Base-by-base conservation (phyloP, 2,113 vertebrate species). In the Sebastes schlegelii region DNA sequence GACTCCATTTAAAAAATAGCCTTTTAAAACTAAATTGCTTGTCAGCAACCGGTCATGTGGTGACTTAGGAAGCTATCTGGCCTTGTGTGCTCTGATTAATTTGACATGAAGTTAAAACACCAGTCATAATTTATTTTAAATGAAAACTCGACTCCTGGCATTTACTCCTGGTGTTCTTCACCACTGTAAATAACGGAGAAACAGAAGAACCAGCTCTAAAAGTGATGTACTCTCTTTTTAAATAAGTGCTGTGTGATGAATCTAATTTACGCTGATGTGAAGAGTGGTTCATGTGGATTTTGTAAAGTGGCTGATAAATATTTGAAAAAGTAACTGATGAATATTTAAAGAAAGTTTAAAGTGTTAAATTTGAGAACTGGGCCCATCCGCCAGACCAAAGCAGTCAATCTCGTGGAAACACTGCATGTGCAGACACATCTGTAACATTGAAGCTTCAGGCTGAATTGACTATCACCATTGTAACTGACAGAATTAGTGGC, bases 301-400 rank as follows among this genome's bases (percentile, higher is more conserved):
- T 0, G 10, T 23, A 60, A 26, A 26, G 23, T 60, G 55, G 5
- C n/a, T 23, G 55, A 4, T 58, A 23, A 6, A 7, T 52, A 52
- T 52, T 52, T 52, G 14, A 6, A 52, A 52, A 52, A 52, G 51
- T 17, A 9, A 2, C 19, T 55, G 54, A 57, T 54, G 8, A 60
- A 61, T 61, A 61, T 61, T 61, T 61, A 61, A 61, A 34, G 58
- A 61, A 14, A 14, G 12, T 61, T 61, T 61, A 57, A 57, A 57
- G n/a, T 57, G 55, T 21, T 21, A 4, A 5, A 21, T 57, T 57
- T 57, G 10, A 57, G n/a, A 57, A 57, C 9, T n/a, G 9, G 11
- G 55, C n/a, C n/a, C n/a, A 57, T 21, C 1, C 19, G 0, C 54
- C 21, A 3, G 55, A n/a, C 55, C 55, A 11, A 57, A 10, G 10